Base-by-base conservation (phyloP, 2,888 invertebrate genomes). In the Hermodice carunculata region DNA sequence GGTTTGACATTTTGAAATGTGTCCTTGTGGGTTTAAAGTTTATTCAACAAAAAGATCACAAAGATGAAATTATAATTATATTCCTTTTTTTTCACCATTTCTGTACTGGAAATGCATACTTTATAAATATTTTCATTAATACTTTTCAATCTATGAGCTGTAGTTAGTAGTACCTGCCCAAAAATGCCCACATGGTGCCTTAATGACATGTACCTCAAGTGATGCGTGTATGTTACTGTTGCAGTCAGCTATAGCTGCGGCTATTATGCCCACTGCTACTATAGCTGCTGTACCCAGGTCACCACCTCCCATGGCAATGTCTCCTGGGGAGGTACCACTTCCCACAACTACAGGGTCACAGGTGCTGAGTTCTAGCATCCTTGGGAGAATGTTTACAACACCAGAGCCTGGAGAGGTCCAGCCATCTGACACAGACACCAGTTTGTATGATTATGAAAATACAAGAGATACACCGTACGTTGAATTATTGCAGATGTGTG, bases 371-470 rank as follows among this genome's bases (percentile, higher is more conserved):
- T 42, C 37, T 8, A 8, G 29, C 51, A 37, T n/a, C 4, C 37
- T 48, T 8, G 51, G 37, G 11, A 37, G 26, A 11, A 34, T 37
- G 34, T 19, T 54, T 22, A 22, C 26, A 4, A 42, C 63, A 8
- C n/a, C 17, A 31, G 49, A 29, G 29, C 32, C 29, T 42, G 51
- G 42, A 2, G 53, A 43, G 11, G 60, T 49, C 4, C 19, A 46
- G n/a, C 22, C 60, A 6, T 67, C 67, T 17, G 73, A 73, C 8
- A 73, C 73, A 2, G 73, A 73, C 52, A 72, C 73, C 29, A 73
- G 73, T 65, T 58, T 71, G 11, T 60, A 67, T 43, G 73, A 73
- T 48, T 73, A 69, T 53, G 67, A 71, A 32, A 67, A 67, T 56
- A 70, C 69, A 24, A 61, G 57, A 32, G 51, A n/a, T n/a, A n/a